Conservation (phyloP, 2,888 invertebrate genomes). For the Macaria notata region DNA sequence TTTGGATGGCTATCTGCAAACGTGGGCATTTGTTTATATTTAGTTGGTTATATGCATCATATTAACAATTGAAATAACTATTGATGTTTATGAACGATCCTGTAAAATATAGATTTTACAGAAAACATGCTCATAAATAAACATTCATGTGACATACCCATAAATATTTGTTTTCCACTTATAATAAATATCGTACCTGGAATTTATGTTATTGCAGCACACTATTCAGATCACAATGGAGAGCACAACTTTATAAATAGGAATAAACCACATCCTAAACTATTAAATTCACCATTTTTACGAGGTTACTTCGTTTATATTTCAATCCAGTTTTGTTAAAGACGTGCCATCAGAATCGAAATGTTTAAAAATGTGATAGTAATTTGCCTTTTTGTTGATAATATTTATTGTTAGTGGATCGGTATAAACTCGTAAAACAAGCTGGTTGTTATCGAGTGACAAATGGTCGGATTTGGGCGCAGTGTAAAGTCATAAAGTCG, state of each 20-base stretch:
- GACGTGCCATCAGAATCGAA: constrained; percentile 59
- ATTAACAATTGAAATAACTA: no score
- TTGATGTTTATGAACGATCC: no score
- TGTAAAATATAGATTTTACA: no score
- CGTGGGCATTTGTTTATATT: not conserved
- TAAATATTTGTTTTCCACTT: constrained; percentile 8
- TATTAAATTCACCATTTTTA: constrained; percentile 54
- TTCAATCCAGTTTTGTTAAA: constrained; percentile 57
- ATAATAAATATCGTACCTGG: not conserved
- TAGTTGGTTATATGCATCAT: not conserved
- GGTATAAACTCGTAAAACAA: constrained; percentile 60
- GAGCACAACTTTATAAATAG: constrained; percentile 54
- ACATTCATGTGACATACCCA: not conserved
- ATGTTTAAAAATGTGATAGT: constrained; percentile 62
- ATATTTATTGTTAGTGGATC: constrained; percentile 56
- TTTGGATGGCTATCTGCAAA: not conserved
- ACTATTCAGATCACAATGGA: constrained; percentile 42
- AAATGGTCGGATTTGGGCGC: constrained; percentile 63
- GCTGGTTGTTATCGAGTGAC: constrained; percentile 69
- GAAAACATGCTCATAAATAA: no score
- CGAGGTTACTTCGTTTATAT: constrained; percentile 50
- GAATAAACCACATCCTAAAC: constrained; percentile 44
- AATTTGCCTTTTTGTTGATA: constrained; percentile 63
- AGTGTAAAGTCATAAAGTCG: constrained; percentile 61
- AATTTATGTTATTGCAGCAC: constrained; percentile 24